Evolutionary conservation across 1,140 invertebrate genomes (phyloP).

Genomic region (Bicyclus anynana): DNA sequence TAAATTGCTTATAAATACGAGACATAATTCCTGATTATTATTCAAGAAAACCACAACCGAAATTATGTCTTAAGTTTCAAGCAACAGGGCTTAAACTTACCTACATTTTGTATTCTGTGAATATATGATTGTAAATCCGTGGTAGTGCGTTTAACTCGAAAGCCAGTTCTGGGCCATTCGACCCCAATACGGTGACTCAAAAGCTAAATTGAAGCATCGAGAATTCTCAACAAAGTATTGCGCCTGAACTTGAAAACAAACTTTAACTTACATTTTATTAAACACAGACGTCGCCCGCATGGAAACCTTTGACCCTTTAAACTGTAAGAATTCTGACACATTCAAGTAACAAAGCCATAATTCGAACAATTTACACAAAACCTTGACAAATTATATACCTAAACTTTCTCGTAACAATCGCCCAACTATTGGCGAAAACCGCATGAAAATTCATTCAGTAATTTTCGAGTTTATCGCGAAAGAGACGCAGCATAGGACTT

Average conservation of each 20-base stretch:
- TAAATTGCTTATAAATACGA: constrained; percentile 12
- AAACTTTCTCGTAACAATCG: no score
- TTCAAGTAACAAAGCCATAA: no score
- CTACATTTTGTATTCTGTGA: constrained; percentile 1
- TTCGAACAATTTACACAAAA: no score
- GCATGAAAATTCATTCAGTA: no score
- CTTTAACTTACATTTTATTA: no score
- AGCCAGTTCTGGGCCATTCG: constrained; percentile 31
- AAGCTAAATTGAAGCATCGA: constrained; percentile 21
- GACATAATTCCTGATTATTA: constrained; percentile 18
- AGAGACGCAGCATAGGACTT: no score
- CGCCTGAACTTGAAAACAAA: neutral
- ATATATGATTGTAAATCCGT: constrained; percentile 21
- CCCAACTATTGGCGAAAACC: no score
- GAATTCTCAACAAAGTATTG: constrained; percentile 2
- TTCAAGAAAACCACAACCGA: constrained; percentile 12
- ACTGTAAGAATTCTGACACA: no score
- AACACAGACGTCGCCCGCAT: no score
- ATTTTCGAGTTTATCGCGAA: no score
- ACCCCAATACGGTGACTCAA: constrained; percentile 26
- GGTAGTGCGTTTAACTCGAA: constrained; percentile 29
- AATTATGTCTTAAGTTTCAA: constrained; percentile 6
- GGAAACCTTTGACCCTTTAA: no score
- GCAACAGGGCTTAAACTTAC: constrained; percentile 6
- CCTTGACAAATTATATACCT: no score